Evolutionary conservation across 2,797 vertebrate species (phyloP).

Genomic region (Carduelis carduelis): DNA sequence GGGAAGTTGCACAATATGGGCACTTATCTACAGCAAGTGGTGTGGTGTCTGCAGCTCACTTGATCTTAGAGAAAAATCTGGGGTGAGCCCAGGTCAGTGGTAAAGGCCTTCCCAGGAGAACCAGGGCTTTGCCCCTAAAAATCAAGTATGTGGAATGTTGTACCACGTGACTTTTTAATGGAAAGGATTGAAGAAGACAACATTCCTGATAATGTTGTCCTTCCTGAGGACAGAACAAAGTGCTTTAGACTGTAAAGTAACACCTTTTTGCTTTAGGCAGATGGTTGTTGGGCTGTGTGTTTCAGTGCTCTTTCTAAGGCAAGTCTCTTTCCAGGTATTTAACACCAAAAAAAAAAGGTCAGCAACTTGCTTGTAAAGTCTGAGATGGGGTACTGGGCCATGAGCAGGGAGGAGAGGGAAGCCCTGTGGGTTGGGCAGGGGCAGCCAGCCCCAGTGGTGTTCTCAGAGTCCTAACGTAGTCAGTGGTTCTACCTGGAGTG

Average conservation of each 20-base stretch:
- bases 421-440: background rate
- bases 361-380: background rate
- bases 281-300: background rate
- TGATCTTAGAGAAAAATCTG: background rate
- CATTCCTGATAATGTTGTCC: background rate
- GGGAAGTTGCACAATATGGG: fast-evolving
- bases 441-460: background rate
- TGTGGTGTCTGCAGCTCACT: fast-evolving
- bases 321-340: background rate
- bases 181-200: background rate
- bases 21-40: background rate
- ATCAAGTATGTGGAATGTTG: background rate
- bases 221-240: background rate
- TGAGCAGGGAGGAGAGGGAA: background rate
- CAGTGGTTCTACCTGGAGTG: background rate
- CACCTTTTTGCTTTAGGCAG: background rate
- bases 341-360: background rate
- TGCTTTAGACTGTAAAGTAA: background rate
- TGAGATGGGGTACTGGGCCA: background rate
- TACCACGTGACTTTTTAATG: background rate
- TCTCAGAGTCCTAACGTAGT: background rate
- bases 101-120: background rate
- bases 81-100: background rate
- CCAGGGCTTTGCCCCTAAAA: background rate
- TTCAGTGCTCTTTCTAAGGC: background rate